Percentiles rank a stretch among this genome's conserved stretches.
phyloP scores from a whole-genome alignment of 2,797 vertebrate species.

The Psittacula derbiana region DNA sequence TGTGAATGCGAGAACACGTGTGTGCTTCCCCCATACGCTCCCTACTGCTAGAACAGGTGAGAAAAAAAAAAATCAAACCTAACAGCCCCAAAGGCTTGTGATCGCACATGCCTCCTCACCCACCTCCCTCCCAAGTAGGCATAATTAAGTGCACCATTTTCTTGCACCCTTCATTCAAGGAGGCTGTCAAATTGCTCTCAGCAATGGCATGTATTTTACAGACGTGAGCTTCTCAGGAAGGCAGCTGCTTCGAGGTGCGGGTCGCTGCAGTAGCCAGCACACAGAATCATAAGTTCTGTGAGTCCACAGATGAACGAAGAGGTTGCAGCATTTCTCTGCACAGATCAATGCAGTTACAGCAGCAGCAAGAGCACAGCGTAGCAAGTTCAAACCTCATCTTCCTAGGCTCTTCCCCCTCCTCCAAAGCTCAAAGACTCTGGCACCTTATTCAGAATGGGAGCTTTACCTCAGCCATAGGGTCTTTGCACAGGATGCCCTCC shows the following conservation, averaged over 20 bases:
- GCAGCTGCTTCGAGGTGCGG: neutral
- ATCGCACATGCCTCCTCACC: neutral
- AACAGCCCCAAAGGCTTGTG: neutral
- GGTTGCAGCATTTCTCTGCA: neutral
- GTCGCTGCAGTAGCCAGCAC: neutral
- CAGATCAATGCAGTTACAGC: neutral
- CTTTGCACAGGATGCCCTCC: neutral
- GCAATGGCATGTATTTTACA: neutral
- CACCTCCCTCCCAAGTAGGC: neutral
- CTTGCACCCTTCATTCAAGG: neutral
- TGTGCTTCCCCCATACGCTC: neutral
- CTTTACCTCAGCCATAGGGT: fast-evolving
- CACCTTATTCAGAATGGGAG: fast-evolving
- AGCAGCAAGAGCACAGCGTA: neutral
- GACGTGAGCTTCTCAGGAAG: neutral
- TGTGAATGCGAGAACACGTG: fast-evolving
- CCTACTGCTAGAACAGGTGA: neutral
- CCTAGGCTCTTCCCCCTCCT: neutral
- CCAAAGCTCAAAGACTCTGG: neutral
- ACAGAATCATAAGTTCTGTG: fast-evolving
- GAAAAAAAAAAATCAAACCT: neutral
- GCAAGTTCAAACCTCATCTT: neutral
- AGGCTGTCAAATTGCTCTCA: neutral
- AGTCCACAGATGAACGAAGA: neutral
- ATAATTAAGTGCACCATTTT: neutral